These are phyloP conservation scores for Pseudolaguvia tuberculata DNA, from an alignment of 2,113 vertebrate species.

Conservation along the genomic window DNA sequence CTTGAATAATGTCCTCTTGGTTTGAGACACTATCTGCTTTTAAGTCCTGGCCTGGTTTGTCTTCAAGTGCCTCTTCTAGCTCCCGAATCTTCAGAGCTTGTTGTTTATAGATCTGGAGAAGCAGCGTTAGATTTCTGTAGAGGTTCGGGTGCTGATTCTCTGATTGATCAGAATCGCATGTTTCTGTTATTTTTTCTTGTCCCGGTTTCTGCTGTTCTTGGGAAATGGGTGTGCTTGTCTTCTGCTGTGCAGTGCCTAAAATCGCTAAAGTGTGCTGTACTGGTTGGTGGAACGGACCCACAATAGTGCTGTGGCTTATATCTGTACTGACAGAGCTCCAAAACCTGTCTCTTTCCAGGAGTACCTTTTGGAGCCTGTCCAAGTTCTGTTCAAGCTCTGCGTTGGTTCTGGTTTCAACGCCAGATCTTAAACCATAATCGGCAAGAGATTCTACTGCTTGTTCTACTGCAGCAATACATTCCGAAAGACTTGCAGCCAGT, in stretches of 20 bases:
- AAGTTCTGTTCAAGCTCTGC: slow-evolving; percentile 56
- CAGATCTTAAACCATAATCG: slow-evolving; percentile 49
- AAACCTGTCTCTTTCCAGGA: slow-evolving; percentile 54
- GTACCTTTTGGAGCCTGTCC: slow-evolving; percentile 58
- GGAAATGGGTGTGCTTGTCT: slow-evolving; percentile 37
- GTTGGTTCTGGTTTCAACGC: slow-evolving; percentile 22
- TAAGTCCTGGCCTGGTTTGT: not conserved
- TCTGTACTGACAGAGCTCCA: not conserved
- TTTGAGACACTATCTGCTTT: not conserved
- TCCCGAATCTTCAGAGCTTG: slow-evolving; percentile 52
- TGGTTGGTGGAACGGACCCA: not conserved
- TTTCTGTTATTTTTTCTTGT: slow-evolving; percentile 1
- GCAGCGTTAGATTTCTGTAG: slow-evolving; percentile 56
- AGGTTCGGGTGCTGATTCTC: slow-evolving; percentile 39
- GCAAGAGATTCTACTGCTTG: slow-evolving; percentile 58
- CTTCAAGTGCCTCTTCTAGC: slow-evolving; percentile 48
- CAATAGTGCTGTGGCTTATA: slow-evolving; percentile 17
- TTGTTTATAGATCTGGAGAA: slow-evolving; percentile 54
- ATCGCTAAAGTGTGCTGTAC: not conserved
- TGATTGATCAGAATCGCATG: not conserved
- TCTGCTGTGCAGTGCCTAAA: slow-evolving; percentile 15
- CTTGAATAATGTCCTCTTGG: slow-evolving; percentile 34
- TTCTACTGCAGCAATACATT: slow-evolving; percentile 61
- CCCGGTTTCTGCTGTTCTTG: slow-evolving; percentile 17
- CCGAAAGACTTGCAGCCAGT: slow-evolving; percentile 47